Conservation (phyloP, 2,113 vertebrate genomes). For the Epinephelus moara region DNA sequence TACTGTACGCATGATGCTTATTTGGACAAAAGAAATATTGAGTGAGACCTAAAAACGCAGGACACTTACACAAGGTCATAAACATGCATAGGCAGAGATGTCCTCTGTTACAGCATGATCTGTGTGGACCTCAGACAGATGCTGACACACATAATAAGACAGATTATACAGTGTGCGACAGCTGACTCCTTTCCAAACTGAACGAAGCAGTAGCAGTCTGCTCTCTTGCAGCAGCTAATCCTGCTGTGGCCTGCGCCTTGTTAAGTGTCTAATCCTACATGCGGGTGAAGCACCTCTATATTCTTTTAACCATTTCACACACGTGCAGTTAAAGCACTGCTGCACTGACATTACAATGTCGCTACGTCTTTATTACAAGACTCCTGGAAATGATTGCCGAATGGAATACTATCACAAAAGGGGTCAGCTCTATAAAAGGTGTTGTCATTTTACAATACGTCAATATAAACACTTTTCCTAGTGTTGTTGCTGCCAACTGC, state of each 20-base stretch:
- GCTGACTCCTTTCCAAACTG: background rate
- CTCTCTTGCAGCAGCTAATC: constrained; percentile 20
- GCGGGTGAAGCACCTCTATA: background rate
- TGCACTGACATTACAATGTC: background rate
- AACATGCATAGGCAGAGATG: background rate
- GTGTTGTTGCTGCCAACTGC: background rate
- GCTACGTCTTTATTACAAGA: background rate
- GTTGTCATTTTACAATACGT: background rate
- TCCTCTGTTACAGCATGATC: background rate
- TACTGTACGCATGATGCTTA: too few species aligned
- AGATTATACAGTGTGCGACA: background rate
- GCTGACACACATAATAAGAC: background rate
- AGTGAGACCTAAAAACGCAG: background rate
- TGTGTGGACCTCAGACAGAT: background rate
- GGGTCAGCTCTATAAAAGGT: background rate
- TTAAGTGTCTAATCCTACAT: constrained; percentile 24
- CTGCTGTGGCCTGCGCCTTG: background rate
- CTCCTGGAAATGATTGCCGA: background rate
- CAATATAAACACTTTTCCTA: background rate
- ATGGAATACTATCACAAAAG: background rate
- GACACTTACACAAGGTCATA: background rate
- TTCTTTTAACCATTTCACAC: background rate
- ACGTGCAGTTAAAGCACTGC: too few species aligned
- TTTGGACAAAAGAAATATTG: background rate
- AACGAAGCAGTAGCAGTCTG: background rate